These are phyloP conservation scores for Gyrodactylus bullatarudis DNA, from an alignment of 1,140 invertebrate species.

Conservation along the genomic window DNA sequence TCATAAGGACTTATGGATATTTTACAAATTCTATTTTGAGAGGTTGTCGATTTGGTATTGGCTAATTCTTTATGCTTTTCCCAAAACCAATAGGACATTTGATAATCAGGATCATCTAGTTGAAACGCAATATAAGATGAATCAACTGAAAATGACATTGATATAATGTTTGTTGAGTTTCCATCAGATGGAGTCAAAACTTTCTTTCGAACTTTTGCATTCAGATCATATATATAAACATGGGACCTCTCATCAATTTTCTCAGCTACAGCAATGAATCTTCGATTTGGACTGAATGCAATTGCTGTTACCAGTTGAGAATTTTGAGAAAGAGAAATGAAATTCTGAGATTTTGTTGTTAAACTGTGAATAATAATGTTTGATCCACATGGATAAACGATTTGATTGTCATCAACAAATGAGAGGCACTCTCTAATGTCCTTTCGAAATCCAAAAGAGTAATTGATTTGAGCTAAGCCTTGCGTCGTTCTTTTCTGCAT, in stretches of 20 bases:
- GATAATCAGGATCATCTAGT: constrained; percentile 40
- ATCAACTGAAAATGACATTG: constrained; percentile 38
- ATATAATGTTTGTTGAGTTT: constrained; percentile 27
- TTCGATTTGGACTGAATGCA: constrained; percentile 19
- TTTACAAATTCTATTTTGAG: constrained; percentile 12
- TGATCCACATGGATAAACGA: constrained; percentile 20
- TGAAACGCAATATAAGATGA: constrained; percentile 39
- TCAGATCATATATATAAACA: constrained; percentile 23
- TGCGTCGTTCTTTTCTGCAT: constrained; percentile 7
- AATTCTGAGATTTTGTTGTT: constrained; percentile 21
- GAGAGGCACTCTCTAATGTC: constrained; percentile 16
- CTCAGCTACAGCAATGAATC: constrained; percentile 19
- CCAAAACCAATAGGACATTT: constrained; percentile 41
- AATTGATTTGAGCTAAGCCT: constrained; percentile 12
- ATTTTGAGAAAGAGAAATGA: constrained; percentile 19
- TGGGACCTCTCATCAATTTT: constrained; percentile 18
- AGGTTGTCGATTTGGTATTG: constrained; percentile 27
- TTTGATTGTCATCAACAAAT: constrained; percentile 20
- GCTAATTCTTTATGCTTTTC: constrained; percentile 46
- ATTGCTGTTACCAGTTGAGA: constrained; percentile 18
- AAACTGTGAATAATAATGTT: constrained; percentile 22
- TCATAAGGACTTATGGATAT: constrained; percentile 40
- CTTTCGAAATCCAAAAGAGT: constrained; percentile 18
- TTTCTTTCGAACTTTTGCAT: constrained; percentile 20
- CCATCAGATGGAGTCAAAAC: constrained; percentile 17